Conservation (phyloP, 2,888 invertebrate species). For the Coronaproctus castanopsis region DNA sequence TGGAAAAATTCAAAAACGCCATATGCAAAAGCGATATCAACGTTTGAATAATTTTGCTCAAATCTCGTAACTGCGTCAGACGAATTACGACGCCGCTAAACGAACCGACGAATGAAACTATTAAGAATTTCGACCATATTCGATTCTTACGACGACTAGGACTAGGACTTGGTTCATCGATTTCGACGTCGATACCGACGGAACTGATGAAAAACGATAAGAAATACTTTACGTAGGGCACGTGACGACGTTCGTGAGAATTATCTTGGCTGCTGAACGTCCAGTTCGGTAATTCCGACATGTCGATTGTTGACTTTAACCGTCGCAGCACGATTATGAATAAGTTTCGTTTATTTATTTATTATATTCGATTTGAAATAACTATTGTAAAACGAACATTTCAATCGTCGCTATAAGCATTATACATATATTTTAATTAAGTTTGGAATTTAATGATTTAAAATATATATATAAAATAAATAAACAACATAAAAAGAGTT, state of each 20-base stretch:
- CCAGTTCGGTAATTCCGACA: neutral
- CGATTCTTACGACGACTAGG: neutral
- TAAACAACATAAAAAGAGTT: no score
- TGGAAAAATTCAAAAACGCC: slow-evolving; percentile 6
- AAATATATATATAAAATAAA: no score
- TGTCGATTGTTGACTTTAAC: no score
- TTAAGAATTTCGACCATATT: slow-evolving; percentile 8
- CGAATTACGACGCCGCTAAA: slow-evolving; percentile 4
- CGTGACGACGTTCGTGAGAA: neutral
- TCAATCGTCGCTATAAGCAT: no score
- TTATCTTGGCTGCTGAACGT: neutral
- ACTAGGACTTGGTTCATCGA: no score
- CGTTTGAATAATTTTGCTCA: slow-evolving; percentile 7
- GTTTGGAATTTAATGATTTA: no score
- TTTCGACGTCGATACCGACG: neutral
- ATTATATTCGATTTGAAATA: no score
- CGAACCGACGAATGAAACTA: slow-evolving; percentile 2
- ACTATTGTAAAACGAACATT: no score
- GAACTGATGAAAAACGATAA: neutral
- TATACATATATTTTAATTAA: no score
- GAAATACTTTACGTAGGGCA: neutral
- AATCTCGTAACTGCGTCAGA: neutral
- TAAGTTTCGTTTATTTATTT: no score
- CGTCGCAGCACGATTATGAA: no score
- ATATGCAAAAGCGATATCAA: slow-evolving; percentile 9